Conservation (phyloP, 2,113 vertebrate genomes). For the Catharus minimus region DNA sequence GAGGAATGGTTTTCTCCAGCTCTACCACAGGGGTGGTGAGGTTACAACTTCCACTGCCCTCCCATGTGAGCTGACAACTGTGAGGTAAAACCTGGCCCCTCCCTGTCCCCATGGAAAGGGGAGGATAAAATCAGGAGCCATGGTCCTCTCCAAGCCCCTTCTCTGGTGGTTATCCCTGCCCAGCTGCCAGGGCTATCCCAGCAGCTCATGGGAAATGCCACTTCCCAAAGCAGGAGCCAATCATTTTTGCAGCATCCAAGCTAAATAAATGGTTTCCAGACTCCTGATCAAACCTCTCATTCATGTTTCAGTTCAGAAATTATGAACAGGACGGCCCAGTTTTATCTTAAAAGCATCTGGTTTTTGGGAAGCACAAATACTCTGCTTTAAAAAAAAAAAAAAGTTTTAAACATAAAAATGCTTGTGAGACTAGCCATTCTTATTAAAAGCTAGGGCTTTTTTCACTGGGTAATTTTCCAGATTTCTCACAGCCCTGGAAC, state of each 20-base stretch:
- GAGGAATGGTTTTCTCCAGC: not conserved
- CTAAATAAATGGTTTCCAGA: constrained; percentile 45
- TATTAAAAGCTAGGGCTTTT: constrained; percentile 42
- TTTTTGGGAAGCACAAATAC: constrained; percentile 16
- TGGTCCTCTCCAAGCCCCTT: not conserved
- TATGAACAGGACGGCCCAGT: not conserved
- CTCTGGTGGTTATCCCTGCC: not conserved
- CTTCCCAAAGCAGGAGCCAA: constrained; percentile 36
- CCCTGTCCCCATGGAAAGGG: not conserved
- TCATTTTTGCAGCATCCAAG: not conserved
- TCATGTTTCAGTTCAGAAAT: not conserved
- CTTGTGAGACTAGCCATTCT: constrained; percentile 10
- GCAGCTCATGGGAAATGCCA: constrained; percentile 7
- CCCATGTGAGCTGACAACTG: not conserved
- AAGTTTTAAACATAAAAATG: not conserved
- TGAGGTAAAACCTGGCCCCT: not conserved
- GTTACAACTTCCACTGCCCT: not conserved
- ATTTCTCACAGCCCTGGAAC: constrained; percentile 39
- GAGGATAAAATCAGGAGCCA: not conserved
- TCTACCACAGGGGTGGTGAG: not conserved
- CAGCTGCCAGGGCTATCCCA: not conserved
- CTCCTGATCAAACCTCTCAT: constrained; percentile 1
- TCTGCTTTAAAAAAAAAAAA: not conserved
- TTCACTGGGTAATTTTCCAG: constrained; percentile 13
- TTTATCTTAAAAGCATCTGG: constrained; percentile 42